phyloP scores from a whole-genome alignment of 2,888 invertebrate species.

The Sympetrum striolatum region DNA sequence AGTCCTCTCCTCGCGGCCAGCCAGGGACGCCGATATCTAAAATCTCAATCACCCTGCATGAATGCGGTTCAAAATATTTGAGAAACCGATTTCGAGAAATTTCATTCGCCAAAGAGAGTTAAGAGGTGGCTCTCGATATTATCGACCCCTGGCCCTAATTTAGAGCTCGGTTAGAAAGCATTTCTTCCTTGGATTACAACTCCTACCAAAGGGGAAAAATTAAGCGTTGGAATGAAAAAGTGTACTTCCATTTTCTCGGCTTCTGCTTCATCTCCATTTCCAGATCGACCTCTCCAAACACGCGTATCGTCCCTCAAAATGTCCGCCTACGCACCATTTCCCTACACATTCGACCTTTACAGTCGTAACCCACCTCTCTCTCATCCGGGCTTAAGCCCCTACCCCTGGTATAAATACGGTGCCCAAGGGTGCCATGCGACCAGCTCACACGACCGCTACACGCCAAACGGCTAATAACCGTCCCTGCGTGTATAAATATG shows the following conservation, averaged over 20 bases:
- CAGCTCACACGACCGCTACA: slow-evolving; percentile 14
- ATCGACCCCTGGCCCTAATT: no score
- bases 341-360: not conserved
- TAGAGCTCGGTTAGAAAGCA: no score
- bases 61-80: no score
- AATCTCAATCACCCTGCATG: no score
- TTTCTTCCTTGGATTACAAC: not conserved
- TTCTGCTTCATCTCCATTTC: not conserved
- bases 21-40: no score
- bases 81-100: no score
- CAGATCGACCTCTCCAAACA: not conserved
- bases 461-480: slow-evolving; percentile 5
- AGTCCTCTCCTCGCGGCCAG: no score
- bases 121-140: no score
- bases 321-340: not conserved
- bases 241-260: not conserved
- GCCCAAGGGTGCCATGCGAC: slow-evolving; percentile 28
- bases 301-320: not conserved
- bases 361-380: not conserved
- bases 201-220: not conserved
- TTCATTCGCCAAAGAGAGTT: no score
- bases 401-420: slow-evolving; percentile 10
- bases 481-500: slow-evolving; percentile 14
- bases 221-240: not conserved
- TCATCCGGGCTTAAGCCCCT: not conserved